Evolutionary conservation across 2,888 invertebrate genomes (phyloP).

Genomic region (Watsonalla cultraria): DNA sequence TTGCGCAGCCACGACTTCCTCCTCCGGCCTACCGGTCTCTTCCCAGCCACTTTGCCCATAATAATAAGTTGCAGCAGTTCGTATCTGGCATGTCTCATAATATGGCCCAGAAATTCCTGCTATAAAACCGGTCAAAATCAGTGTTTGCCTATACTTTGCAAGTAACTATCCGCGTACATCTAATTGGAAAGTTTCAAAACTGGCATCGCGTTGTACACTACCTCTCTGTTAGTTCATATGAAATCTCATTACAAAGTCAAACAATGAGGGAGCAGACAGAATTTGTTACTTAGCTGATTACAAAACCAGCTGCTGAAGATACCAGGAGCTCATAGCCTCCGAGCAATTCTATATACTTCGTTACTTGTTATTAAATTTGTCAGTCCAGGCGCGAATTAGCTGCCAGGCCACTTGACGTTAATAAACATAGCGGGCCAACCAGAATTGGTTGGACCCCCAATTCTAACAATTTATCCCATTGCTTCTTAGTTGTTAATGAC

Average conservation of each 20-base stretch:
- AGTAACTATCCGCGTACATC: too few species aligned
- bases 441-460: slow-evolving; percentile 24
- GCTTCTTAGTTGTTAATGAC: slow-evolving; percentile 13
- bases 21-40: too few species aligned
- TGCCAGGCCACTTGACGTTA: slow-evolving; percentile 51
- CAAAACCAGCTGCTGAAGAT: slow-evolving; percentile 17
- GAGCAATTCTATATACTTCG: slow-evolving; percentile 33
- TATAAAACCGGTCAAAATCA: too few species aligned
- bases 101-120: too few species aligned
- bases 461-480: slow-evolving; percentile 15
- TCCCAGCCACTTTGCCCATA: too few species aligned
- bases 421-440: slow-evolving; percentile 46
- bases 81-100: too few species aligned
- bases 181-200: too few species aligned
- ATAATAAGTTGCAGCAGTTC: too few species aligned
- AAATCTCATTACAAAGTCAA: background rate
- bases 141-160: too few species aligned
- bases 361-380: slow-evolving; percentile 61
- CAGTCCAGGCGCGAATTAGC: slow-evolving; percentile 56
- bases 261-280: background rate
- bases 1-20: too few species aligned
- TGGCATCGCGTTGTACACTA: too few species aligned
- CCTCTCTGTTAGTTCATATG: background rate
- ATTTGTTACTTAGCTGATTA: slow-evolving; percentile 2
- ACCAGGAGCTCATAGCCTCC: slow-evolving; percentile 16